Conservation (phyloP, 1,140 invertebrate genomes). For the Spodoptera frugiperda region DNA sequence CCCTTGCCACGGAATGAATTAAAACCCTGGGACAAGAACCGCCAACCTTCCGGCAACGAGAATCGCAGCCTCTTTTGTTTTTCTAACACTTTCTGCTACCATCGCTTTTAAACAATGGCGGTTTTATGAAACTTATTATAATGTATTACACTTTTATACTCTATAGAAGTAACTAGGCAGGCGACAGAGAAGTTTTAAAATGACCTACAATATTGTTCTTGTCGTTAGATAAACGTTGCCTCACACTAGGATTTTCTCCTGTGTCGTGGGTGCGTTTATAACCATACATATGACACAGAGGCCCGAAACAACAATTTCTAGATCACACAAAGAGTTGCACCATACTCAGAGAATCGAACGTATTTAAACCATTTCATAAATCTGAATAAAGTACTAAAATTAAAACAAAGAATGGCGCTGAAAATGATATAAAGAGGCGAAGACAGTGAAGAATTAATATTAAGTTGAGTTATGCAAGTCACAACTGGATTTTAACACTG, state of each 20-base stretch:
- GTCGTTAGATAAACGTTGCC: too few relatives aligned
- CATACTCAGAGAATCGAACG: too few relatives aligned
- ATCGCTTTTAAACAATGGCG: background rate
- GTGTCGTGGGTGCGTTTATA: too few relatives aligned
- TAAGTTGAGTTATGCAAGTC: constrained; percentile 2
- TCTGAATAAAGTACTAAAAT: constrained; percentile 9
- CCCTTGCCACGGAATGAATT: constrained; percentile 54
- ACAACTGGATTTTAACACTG: background rate
- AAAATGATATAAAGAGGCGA: constrained; percentile 20
- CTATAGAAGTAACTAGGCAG: too few relatives aligned
- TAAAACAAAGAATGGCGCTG: constrained; percentile 1
- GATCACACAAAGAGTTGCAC: too few relatives aligned
- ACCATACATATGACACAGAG: too few relatives aligned
- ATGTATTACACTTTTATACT: too few relatives aligned
- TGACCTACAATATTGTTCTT: too few relatives aligned
- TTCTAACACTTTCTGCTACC: constrained; percentile 33
- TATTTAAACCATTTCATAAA: background rate
- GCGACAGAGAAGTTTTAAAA: too few relatives aligned
- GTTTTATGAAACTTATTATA: background rate
- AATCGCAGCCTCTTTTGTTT: constrained; percentile 46
- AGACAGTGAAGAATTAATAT: constrained; percentile 4
- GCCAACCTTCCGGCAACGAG: constrained; percentile 50
- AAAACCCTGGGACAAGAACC: constrained; percentile 52
- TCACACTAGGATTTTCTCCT: too few relatives aligned
- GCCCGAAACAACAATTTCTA: too few relatives aligned